Base-by-base conservation (phyloP, 92 coral and sea anemone species). In the Palythoa heliodiscus region DNA sequence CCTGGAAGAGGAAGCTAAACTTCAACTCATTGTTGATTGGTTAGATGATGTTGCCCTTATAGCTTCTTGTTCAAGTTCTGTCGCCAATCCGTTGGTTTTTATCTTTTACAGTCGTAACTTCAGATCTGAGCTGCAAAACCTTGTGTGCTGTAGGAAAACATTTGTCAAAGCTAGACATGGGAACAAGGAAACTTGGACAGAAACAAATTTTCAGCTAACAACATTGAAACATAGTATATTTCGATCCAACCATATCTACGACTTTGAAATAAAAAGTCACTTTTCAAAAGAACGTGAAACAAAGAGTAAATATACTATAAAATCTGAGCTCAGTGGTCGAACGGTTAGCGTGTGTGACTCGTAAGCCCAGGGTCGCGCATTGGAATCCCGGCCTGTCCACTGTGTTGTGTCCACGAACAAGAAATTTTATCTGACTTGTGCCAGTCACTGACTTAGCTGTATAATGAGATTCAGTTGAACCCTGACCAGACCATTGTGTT, bases 71-170 rank as follows among this genome's bases (percentile, higher is more conserved):
- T 72, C 83, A 38, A 89, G 92, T 73, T 82, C 90, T 7, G 71
- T 86, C 17, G 83, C 87, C 17, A 89, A 89, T 82, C 89, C 92
- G 3, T 8, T 86, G 16, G 73, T 89, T 22, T 86, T 89, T 72
- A 83, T 73, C 7, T 89, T 86, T 82, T 86, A 89, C 67, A 89
- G 77, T 22, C 76, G 63, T 38, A 77, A 87, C 16, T 89, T 89
- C 57, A 82, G 89, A 60, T 77, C 40, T 37, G 92, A 80, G 50
- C 15, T 86, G 60, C 83, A 86, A 71, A 86, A 66, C 16, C 72
- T 76, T 15, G 39, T 84, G 29, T 78, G 86, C 52, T 39, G n/a
- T 7, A 20, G 17, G 48, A 14, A 1, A 43, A 63, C 80, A 61
- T 63, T 53, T 13, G 2, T 37, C 47, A 20, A 13, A 37, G 47